phyloP scores from a whole-genome alignment of 2,888 invertebrate genomes.

The Epinotia ramella region DNA sequence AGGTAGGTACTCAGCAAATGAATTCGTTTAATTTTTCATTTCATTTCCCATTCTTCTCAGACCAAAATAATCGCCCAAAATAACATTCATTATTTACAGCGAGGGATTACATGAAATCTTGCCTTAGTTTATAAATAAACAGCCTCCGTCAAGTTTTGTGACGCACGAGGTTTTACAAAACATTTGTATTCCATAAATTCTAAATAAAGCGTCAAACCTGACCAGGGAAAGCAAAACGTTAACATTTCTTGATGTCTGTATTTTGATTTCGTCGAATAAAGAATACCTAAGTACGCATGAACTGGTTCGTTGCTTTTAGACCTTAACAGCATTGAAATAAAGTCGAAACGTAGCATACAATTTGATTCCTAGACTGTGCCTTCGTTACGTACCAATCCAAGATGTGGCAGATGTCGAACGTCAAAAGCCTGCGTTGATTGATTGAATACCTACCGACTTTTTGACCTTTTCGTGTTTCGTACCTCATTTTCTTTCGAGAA shows the following conservation, averaged over 20 bases:
- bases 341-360: too few relatives aligned
- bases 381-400: background rate
- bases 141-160: constrained; percentile 18
- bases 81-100: constrained; percentile 3
- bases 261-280: background rate
- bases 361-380: too few relatives aligned
- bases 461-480: constrained; percentile 8
- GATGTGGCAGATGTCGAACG: constrained; percentile 23
- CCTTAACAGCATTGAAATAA: too few relatives aligned
- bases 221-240: background rate
- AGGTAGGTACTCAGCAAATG: too few relatives aligned
- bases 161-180: constrained; percentile 20
- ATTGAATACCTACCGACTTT: constrained; percentile 29
- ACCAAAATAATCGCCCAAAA: constrained; percentile 12
- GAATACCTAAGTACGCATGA: background rate
- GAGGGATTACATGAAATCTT: constrained; percentile 15
- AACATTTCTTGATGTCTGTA: background rate
- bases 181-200: background rate
- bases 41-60: background rate
- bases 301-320: background rate
- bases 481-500: constrained; percentile 13
- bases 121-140: constrained; percentile 22
- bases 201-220: constrained; percentile 9
- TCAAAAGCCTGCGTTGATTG: constrained; percentile 25
- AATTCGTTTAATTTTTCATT: too few relatives aligned